Conservation (phyloP, 2,113 vertebrate genomes). For the Nerophis ophidion region DNA sequence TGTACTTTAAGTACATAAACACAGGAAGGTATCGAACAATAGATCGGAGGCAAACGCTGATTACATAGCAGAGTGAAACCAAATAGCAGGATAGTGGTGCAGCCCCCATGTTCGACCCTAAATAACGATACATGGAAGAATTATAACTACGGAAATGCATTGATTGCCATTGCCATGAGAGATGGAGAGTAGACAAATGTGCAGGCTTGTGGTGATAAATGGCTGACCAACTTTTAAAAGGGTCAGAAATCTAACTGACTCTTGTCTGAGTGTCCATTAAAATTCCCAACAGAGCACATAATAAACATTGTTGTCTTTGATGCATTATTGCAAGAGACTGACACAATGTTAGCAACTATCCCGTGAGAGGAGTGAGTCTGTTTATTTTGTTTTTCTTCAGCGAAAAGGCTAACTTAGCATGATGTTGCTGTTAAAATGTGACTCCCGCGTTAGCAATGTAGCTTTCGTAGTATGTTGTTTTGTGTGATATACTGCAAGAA, state of each 20-base stretch:
- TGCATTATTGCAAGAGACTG: background rate
- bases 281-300: background rate
- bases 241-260: slow-evolving; percentile 13
- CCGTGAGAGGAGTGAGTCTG: no score
- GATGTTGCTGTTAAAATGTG: no score
- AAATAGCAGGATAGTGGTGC: background rate
- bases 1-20: no score
- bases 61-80: background rate
- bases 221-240: slow-evolving; percentile 11
- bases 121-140: slow-evolving; percentile 19
- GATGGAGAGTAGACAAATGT: slow-evolving; percentile 34
- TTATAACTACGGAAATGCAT: slow-evolving; percentile 47
- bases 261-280: slow-evolving; percentile 3
- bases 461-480: no score
- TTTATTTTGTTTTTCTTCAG: no score
- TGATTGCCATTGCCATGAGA: slow-evolving; percentile 20
- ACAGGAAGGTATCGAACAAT: no score
- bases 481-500: no score
- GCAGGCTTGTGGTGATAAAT: slow-evolving; percentile 13
- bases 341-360: background rate
- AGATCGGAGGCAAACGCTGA: no score
- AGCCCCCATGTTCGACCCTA: slow-evolving; percentile 28
- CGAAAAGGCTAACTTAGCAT: no score
- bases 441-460: no score
- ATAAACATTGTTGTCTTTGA: background rate